phyloP scores from a whole-genome alignment of 2,888 invertebrate genomes.

The Stenodera caucasica region DNA sequence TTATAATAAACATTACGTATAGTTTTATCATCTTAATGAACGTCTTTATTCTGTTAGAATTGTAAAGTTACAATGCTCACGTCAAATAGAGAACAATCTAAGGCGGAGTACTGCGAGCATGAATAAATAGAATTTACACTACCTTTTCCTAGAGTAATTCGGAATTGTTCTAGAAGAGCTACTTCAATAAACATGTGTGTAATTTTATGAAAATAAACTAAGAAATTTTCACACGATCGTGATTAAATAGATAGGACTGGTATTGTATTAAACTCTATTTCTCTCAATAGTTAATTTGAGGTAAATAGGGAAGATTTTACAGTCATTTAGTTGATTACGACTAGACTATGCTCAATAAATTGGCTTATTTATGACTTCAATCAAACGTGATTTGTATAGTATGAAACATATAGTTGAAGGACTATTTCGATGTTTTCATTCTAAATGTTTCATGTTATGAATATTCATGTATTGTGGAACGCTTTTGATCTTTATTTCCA shows the following conservation, averaged over 20 bases:
- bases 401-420: not conserved
- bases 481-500: not conserved
- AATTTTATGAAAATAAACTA: not conserved
- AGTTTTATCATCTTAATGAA: not conserved
- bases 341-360: slow-evolving; percentile 17
- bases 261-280: not conserved
- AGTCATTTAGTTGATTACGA: slow-evolving; percentile 19
- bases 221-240: not conserved
- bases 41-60: not conserved
- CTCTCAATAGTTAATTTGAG: not conserved
- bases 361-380: slow-evolving; percentile 28
- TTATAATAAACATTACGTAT: not conserved
- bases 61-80: not conserved
- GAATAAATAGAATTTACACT: not conserved
- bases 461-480: not conserved
- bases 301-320: not conserved
- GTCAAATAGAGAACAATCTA: too few relatives aligned
- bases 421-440: not conserved
- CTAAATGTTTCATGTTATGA: not conserved
- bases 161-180: not conserved
- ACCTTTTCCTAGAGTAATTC: not conserved
- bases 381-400: slow-evolving; percentile 23
- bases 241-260: not conserved
- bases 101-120: not conserved
- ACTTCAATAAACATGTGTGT: not conserved